Evolutionary conservation across 2,888 invertebrate genomes (phyloP).

Genomic region (Chouioia cunea): DNA sequence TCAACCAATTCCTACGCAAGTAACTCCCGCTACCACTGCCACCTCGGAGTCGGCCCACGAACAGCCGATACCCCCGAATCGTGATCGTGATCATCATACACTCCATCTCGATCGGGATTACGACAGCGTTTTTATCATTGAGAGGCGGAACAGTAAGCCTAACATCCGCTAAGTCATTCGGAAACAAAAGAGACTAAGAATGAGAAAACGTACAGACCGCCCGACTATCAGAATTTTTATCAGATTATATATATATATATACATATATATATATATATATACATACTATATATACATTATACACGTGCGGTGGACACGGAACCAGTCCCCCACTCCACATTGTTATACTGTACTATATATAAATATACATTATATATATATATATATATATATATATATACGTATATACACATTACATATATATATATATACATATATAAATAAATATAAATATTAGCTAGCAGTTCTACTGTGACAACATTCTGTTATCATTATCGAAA

Average conservation of each 20-base stretch:
- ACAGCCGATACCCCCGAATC: slow-evolving; percentile 67
- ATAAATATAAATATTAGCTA: too few relatives aligned
- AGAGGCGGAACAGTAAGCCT: slow-evolving; percentile 70
- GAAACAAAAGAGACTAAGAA: slow-evolving; percentile 32
- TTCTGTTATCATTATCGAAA: slow-evolving; percentile 33
- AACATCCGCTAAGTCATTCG: slow-evolving; percentile 63
- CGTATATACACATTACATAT: too few relatives aligned
- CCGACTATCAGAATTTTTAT: background rate
- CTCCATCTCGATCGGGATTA: slow-evolving; percentile 74
- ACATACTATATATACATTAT: slow-evolving; percentile 7
- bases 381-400: too few relatives aligned
- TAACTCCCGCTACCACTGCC: slow-evolving; percentile 67
- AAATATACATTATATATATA: too few relatives aligned
- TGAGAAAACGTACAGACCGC: background rate
- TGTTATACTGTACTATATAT: too few relatives aligned
- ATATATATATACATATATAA: too few relatives aligned
- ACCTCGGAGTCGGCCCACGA: slow-evolving; percentile 68
- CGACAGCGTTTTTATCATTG: slow-evolving; percentile 81
- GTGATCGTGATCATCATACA: slow-evolving; percentile 68
- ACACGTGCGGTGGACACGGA: background rate
- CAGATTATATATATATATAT: background rate
- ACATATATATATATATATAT: slow-evolving; percentile 4
- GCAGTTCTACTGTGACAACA: slow-evolving; percentile 33
- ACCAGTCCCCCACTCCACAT: too few relatives aligned
- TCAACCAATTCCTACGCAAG: slow-evolving; percentile 68